Conservation (phyloP, 2,797 vertebrate genomes). For the Sphenodon punctatus region DNA sequence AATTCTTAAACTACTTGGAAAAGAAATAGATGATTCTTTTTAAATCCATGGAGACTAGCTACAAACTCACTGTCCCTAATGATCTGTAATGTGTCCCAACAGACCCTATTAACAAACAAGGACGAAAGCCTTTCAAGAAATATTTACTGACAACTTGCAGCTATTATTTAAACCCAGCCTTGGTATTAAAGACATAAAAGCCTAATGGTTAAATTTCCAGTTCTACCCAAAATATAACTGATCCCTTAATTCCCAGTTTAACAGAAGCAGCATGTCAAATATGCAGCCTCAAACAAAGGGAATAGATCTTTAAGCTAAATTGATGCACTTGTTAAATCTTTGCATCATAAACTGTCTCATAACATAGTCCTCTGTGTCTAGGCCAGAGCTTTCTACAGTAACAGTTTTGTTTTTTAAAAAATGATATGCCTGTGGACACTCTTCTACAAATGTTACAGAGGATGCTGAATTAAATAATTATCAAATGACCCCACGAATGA, state of each 20-base stretch:
- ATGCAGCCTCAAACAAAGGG: not conserved
- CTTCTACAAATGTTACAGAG: not conserved
- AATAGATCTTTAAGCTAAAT: not conserved
- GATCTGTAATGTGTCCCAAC: not conserved
- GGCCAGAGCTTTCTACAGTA: not conserved
- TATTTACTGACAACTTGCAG: not conserved
- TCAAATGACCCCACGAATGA: not conserved
- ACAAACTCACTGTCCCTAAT: not conserved
- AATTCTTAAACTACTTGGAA: not conserved
- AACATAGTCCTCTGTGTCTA: not conserved
- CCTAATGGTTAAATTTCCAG: not conserved
- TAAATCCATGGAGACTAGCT: constrained; percentile 15
- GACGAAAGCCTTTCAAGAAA: not conserved
- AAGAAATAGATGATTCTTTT: not conserved
- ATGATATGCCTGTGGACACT: not conserved
- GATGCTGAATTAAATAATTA: not conserved
- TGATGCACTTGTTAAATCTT: not conserved
- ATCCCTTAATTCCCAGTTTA: not conserved
- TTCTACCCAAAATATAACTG: not conserved
- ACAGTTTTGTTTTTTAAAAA: no score
- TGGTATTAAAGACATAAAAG: not conserved
- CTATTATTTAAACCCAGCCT: not conserved
- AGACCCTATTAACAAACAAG: not conserved
- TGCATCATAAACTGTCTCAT: not conserved
- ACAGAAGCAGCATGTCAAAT: not conserved